Base-by-base conservation (phyloP, 2,113 vertebrate genomes). In the Silurus asotus region DNA sequence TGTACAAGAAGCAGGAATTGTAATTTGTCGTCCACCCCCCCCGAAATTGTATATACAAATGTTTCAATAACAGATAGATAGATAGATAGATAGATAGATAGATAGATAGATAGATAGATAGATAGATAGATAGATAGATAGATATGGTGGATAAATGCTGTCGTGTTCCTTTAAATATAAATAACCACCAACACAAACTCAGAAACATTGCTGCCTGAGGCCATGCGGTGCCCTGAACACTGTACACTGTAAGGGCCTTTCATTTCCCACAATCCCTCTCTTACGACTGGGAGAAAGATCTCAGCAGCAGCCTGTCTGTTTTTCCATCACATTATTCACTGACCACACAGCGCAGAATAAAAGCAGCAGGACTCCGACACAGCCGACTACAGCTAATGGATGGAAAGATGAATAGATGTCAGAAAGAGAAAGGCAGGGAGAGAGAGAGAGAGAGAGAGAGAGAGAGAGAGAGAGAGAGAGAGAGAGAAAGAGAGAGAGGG, bases 301-400 rank as follows among this genome's bases (percentile, higher is more conserved):
- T 61, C 61, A 58, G 70, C 51, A 20, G 83, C 17, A 2, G 49
- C 65, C 82, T 58, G 65, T 83, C 72, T 84, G 48, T 82, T 55
- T 74, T 85, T 88, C 65, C 88, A 86, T 88, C 59, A 53, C 82
- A 87, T 88, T 88, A 84, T 65, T 84, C 74, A 82, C 87, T 86
- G 85, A 92, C 88, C 86, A 62, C 87, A 89, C 86, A 89, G 69
- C 55, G 88, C 91, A 89, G 91, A 91, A 92, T 86, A 86, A 87
- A 76, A 84, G 83, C 89, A 88, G 91, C 90, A 64, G 70, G 70
- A 89, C 91, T 93, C 91, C 91, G 90, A 92, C 90, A 90, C 85
- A 92, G 92, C 89, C 74, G 45, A 85, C 88, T 51, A 88, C 83
- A 15, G 90, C 88, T 90, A 92, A 93, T 89, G 89, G 90, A 89